Evolutionary conservation across 2,888 invertebrate genomes (phyloP), one percentile per base, ranked within the genome.

Genomic region (Hirudinaria manillensis): DNA sequence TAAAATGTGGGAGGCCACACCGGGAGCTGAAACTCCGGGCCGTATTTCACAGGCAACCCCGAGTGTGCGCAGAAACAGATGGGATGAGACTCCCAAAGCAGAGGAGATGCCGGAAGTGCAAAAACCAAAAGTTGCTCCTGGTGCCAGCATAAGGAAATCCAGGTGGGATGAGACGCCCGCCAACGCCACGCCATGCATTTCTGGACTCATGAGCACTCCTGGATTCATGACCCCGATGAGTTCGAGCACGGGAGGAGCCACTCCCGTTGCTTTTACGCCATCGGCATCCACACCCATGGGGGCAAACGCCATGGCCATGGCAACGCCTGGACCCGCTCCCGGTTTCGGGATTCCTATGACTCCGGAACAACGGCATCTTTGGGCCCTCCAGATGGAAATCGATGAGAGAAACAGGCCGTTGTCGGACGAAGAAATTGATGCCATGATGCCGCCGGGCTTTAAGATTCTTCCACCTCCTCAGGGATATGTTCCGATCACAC

Each of bases 61-160:
- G 67, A 85, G 85, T 76, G 85, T 91, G 27, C 87, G 98, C 16
- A 89, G 97, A 68, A 99, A 99, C 87, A 90, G 99, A 77, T 99
- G 99, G 99, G 99, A 99, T 86, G 99, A 99, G 86, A 99, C 99
- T 0, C 99, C 99, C 0, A 94, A 94, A 87, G 95, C 96, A 3
- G 91, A 91, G 90, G 96, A 96, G 88, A 97, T 96, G 0, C 96
- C 97, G 0, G 98, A 99, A 98, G 98, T 98, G 24, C 99, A 99
- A 87, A 99, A 99, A 0, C 99, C 99, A 0, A 91, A 94, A 78
- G 94, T 96, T 0, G 96, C 96, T 0, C 95, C 96, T 0, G 92
- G 94, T 45, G 91, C 93, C 0, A 93, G 94, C 74, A 99, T 99
- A 86, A 89, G 98, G 0, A 90, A 95, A 75, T 95, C 96, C 76